Base-by-base conservation (phyloP, 1,140 invertebrate genomes). In the Macrosteles quadrilineatus region DNA sequence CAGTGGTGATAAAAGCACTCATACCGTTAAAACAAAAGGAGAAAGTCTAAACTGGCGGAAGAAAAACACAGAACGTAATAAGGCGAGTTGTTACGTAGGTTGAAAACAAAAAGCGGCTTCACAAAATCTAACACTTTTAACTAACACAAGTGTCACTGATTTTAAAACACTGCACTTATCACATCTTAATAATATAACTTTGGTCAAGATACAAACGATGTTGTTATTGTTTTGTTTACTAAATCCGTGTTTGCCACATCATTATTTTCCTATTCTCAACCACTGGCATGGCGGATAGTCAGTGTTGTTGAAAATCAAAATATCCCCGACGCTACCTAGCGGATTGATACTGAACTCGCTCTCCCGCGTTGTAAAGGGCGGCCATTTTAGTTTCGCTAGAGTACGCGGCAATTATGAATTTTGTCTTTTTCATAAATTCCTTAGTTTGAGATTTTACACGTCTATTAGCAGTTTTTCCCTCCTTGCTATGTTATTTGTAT, bases 271-370 rank as follows among this genome's bases (percentile, higher is more conserved):
- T 77, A 78, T 77, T 79, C 79, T 79, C 78, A 78, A 78, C 80
- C 80, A 82, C 82, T 82, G 77, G 82, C 82, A 83, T 83, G 82
- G 82, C 82, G 82, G 76, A 70, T 73, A 69, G 68, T 36, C 68
- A 50, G n/a, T 69, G 68, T 69, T 69, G 68, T 69, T 63, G 68
- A 64, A 64, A 69, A 69, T 69, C 68, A 69, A 69, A 69, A 69
- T 69, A 69, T 64, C 62, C 32, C 25, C 40, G 25, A 31, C 68
- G 68, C 55, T 19, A 64, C 23, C 68, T 69, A 40, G 68, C 40
- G 68, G 57, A 47, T 29, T 25, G 25, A 47, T 45, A 29, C 21
- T 14, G 2, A 69, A 69, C 57, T 63, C n/a, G n/a, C 55, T 64
- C 68, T 69, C 68, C 68, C 68, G 68, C 68, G 68, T 69, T 63